Conservation (phyloP, 2,888 invertebrate species). For the Metallyticus violacea region DNA sequence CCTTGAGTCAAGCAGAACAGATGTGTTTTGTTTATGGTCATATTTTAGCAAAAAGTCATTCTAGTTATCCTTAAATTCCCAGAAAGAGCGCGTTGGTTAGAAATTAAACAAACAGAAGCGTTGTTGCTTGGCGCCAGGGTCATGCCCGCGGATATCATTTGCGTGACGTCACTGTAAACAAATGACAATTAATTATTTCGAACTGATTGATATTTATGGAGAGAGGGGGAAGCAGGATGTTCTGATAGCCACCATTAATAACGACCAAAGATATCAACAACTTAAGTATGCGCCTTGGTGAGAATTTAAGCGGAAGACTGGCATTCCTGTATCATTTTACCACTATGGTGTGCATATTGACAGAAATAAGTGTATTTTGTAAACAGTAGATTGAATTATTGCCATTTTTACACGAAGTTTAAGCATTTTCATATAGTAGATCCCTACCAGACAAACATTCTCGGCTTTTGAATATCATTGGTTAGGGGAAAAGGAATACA, state of each 20-base stretch:
- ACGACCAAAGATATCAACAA: not conserved
- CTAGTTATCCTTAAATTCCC: not conserved
- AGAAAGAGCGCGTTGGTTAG: not conserved
- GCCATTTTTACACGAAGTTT: no score
- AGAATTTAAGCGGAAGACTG: no score
- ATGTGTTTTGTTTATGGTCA: not conserved
- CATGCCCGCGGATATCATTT: no score
- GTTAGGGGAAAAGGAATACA: no score
- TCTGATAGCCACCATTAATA: not conserved
- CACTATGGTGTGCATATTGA: no score
- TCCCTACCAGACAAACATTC: no score
- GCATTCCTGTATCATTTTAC: no score
- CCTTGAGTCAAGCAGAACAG: not conserved
- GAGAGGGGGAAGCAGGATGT: not conserved
- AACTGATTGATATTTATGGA: not conserved
- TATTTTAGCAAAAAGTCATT: not conserved
- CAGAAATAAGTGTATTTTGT: no score
- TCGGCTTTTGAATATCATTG: no score
- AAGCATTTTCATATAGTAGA: no score
- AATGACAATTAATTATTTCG: not conserved
- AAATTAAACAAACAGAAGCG: not conserved
- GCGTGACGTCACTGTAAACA: not conserved
- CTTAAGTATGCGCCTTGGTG: not conserved
- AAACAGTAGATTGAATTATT: no score
- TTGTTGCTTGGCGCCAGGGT: not conserved